Base-by-base conservation (phyloP, 2,113 vertebrate species). In the Dicaeum eximium region DNA sequence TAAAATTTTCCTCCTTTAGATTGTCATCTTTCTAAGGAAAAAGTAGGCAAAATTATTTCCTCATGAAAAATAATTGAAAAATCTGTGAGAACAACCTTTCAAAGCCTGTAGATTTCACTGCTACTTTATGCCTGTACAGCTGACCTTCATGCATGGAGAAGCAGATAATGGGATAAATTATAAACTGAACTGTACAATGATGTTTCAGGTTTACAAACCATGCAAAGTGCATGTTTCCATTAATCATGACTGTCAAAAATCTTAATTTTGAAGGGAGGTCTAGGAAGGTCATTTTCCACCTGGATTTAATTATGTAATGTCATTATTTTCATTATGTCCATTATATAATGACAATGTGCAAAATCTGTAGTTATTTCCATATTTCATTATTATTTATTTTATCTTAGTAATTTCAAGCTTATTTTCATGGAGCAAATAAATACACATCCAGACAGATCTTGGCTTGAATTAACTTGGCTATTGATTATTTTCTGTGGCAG, bases 301-400 rank as follows among this genome's bases (percentile, higher is more conserved):
- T 96, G 88, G 88, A 95, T 87, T 86, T 97, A 92, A 96, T 97
- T 97, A 94, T 93, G 92, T 96, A 93, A 96, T 94, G 86, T 88
- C 94, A 80, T 94, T 96, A 80, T 91, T 87, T 94, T 90, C 80
- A 93, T 97, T 95, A 92, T 95, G 89, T 73, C 82, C 79, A 74
- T 97, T 97, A 90, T 71, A 78, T 86, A 88, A 93, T 84, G 84
- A 82, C 65, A 78, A 15, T 47, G 56, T 82, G 61, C n/a, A 44
- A 71, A 72, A 80, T 74, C 50, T 35, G 7, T 64, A 72, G 75
- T 57, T 93, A 87, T 80, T 97, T 96, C 69, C 65, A 5, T 80
- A n/a, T 94, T 93, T 93, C 88, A 81, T 75, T 73, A 54, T 75
- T 92, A 54, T 33, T 86, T 72, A 33, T 93, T 84, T 87, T 70